phyloP scores from a whole-genome alignment of 2,113 vertebrate species.

The Neofelis nebulosa region DNA sequence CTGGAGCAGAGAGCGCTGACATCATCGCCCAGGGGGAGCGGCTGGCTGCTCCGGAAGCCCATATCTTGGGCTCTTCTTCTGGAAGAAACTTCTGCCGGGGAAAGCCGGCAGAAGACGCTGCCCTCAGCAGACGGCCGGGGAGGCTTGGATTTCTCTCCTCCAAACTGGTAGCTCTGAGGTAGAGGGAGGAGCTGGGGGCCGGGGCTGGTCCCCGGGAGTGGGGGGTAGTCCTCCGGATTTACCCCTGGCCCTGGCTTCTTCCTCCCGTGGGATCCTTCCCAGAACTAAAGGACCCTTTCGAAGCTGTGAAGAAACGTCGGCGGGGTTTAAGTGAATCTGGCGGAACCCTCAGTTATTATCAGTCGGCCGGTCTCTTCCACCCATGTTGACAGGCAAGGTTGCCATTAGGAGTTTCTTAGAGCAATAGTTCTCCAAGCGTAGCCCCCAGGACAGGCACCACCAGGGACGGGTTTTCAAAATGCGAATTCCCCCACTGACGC shows the following conservation, averaged over 20 bases:
- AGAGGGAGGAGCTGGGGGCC: constrained; percentile 15
- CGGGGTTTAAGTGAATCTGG: not conserved
- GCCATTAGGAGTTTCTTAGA: not conserved
- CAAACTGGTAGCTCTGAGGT: not conserved
- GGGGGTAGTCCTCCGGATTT: not conserved
- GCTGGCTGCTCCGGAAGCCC: constrained; percentile 35
- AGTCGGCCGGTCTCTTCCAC: not conserved
- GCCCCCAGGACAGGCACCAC: not conserved
- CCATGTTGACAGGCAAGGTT: not conserved
- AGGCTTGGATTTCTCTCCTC: not conserved
- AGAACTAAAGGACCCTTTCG: not conserved
- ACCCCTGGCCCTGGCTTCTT: not conserved
- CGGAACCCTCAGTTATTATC: not conserved
- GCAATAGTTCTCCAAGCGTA: not conserved
- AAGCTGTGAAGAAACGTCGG: not conserved
- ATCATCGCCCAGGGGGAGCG: constrained; percentile 56
- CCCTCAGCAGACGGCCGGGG: not conserved
- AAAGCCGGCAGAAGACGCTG: not conserved
- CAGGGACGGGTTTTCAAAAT: not conserved
- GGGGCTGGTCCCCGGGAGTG: not conserved
- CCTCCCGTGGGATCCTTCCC: not conserved
- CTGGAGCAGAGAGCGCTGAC: constrained; percentile 69
- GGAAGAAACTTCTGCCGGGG: not conserved
- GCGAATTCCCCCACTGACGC: not conserved
- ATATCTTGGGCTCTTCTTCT: too few species aligned